Percentiles rank a stretch among this genome's conserved stretches.
Evolutionary conservation across 2,113 vertebrate species (phyloP).

Genomic region (Phoenicopterus ruber): DNA sequence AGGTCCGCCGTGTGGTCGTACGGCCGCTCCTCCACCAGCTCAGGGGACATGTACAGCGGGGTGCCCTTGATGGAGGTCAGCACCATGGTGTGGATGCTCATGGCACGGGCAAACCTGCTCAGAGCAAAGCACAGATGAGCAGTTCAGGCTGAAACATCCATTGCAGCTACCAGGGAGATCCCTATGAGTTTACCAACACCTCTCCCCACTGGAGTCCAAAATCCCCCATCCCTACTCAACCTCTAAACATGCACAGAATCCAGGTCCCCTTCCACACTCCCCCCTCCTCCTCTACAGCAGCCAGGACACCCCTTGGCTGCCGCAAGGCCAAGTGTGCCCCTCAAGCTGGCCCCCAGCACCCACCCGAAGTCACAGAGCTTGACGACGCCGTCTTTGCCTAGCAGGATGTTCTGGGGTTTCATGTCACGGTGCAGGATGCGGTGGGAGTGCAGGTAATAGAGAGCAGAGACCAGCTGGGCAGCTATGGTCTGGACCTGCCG

Average conservation of each 20-base stretch:
- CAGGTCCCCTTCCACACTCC: neutral
- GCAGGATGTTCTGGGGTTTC: conserved; percentile 96
- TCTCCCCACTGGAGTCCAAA: neutral
- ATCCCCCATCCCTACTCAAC: neutral
- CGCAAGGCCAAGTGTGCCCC: conserved; percentile 69
- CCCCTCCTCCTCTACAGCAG: neutral
- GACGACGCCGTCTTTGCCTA: conserved; percentile 88
- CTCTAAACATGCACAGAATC: neutral
- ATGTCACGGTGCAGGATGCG: conserved; percentile 96
- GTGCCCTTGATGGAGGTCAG: conserved; percentile 97
- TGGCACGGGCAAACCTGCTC: conserved; percentile 90
- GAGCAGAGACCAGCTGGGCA: conserved; percentile 92
- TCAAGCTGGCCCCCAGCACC: neutral
- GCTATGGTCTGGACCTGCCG: conserved; percentile 85
- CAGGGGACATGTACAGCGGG: conserved; percentile 96
- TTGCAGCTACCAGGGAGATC: neutral
- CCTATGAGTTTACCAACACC: neutral
- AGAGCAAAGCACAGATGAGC: neutral
- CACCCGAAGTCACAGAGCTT: conserved; percentile 98
- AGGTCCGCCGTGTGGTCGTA: conserved; percentile 94
- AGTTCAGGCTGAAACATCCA: neutral
- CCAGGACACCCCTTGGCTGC: conserved; percentile 29
- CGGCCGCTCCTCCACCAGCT: conserved; percentile 90
- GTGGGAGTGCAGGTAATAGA: conserved; percentile 96
- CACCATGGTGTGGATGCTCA: conserved; percentile 94